Base-by-base conservation (phyloP, 2,888 invertebrate genomes). In the Cantharis rufa region DNA sequence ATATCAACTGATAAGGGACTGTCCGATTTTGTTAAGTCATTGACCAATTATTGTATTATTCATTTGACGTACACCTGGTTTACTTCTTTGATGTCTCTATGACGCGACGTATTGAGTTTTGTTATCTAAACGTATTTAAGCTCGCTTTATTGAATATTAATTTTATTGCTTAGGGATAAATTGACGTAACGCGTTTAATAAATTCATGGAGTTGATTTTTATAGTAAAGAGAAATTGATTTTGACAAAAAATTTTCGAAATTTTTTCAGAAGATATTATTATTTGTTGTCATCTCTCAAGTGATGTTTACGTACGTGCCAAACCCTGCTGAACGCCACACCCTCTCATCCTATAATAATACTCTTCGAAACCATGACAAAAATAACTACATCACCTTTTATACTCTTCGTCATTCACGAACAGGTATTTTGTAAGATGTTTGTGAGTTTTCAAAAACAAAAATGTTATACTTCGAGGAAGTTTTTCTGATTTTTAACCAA, bases 11-110 rank as follows among this genome's bases (percentile, higher is more conserved):
- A 85, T 86, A 85, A 85, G 63, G 70, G 78, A 75, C 81, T 79
- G 82, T 81, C 78, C 82, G 85, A 86, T 86, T 86, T 83, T 83
- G 86, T 85, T 82, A 86, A 87, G 87, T 87, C 87, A 87, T 86
- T 81, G 85, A 85, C 84, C 86, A 87, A 87, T 87, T 87, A 86
- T 81, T 80, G 71, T 80, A 80, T 79, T 80, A 79, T 77, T 79
- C 74, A 75, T 78, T 78, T 75, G 77, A 71, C 74, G 80, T 70
- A 75, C 81, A 81, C 81, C 81, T 80, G 80, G 78, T 77, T 76
- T 70, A 24, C 61, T 27, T 27, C 63, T 27, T 64, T 72, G 77
- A 77, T 69, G 71, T 74, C 71, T 77, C 48, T 77, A 21, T 72
- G 76, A 78, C 78, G 66, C 68, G 76, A 74, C 76, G 66, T 75